Conservation (phyloP, 1,140 invertebrate species). For the Drosophila truncata region DNA sequence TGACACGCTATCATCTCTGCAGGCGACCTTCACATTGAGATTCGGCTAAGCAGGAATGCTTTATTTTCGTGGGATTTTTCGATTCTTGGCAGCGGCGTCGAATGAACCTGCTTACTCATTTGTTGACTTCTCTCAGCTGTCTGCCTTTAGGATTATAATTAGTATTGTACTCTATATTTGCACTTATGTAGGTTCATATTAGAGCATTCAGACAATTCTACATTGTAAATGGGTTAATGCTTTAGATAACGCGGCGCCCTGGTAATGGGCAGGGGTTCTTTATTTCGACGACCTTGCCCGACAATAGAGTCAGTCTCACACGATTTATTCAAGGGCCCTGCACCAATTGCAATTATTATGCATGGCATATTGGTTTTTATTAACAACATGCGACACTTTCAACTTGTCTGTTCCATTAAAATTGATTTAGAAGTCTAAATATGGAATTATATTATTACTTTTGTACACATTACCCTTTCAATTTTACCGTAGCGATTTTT, state of each 20-base stretch:
- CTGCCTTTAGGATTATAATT: slow-evolving; percentile 33
- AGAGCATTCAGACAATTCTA: slow-evolving; percentile 6
- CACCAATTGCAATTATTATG: slow-evolving; percentile 23
- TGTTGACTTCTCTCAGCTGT: slow-evolving; percentile 27
- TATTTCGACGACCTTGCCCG: slow-evolving; percentile 9
- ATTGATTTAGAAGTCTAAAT: slow-evolving; percentile 14
- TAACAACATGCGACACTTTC: slow-evolving; percentile 21
- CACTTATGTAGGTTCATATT: slow-evolving; percentile 18
- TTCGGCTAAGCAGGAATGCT: slow-evolving; percentile 15
- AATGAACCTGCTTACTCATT: slow-evolving; percentile 53
- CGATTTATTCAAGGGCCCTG: slow-evolving; percentile 8
- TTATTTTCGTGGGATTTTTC: slow-evolving; percentile 38
- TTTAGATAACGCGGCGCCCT: slow-evolving; percentile 13
- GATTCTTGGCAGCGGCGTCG: slow-evolving; percentile 39
- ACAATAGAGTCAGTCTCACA: slow-evolving; percentile 1
- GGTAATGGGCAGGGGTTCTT: slow-evolving; percentile 9
- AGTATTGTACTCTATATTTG: slow-evolving; percentile 40
- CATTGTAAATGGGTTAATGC: background rate
- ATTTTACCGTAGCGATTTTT: background rate
- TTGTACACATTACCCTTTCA: background rate
- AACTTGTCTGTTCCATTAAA: background rate
- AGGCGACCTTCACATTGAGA: slow-evolving; percentile 60
- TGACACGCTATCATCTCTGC: slow-evolving; percentile 18
- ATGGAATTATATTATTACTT: background rate
- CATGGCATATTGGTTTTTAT: slow-evolving; percentile 15